Percentiles rank a stretch among this genome's conserved stretches.
Conservation (phyloP, 2,113 vertebrate genomes). For the Probosciger aterrimus region DNA sequence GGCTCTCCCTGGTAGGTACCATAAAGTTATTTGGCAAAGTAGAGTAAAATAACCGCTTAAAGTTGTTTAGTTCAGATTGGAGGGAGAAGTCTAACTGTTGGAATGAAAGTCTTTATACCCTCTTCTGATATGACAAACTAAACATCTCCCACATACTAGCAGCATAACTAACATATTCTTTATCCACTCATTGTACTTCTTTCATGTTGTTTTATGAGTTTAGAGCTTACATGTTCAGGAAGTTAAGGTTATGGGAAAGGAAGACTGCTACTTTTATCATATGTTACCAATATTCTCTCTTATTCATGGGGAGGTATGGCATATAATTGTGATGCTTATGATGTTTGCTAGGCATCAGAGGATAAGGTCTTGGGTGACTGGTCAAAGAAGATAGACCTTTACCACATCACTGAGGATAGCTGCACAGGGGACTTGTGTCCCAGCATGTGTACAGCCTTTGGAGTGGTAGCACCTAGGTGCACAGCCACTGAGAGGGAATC, state of each 20-base stretch:
- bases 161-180: neutral
- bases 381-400: neutral
- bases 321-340: neutral
- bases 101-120: neutral
- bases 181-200: neutral
- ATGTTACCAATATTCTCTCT: neutral
- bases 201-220: neutral
- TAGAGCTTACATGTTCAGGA: neutral
- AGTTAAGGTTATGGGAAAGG: neutral
- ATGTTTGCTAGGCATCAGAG: neutral
- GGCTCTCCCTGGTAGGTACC: neutral
- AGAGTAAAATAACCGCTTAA: neutral
- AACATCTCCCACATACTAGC: neutral
- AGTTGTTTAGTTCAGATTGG: neutral
- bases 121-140: neutral
- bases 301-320: neutral
- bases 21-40: neutral
- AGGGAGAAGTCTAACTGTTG: neutral
- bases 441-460: rapidly evolving
- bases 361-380: neutral
- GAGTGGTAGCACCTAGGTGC: neutral
- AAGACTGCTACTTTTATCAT: neutral
- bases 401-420: rapidly evolving
- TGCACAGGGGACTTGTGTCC: neutral
- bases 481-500: neutral